These are phyloP conservation scores for Synanceia verrucosa DNA, from an alignment of 2,797 vertebrate genomes.

Conservation along the genomic window DNA sequence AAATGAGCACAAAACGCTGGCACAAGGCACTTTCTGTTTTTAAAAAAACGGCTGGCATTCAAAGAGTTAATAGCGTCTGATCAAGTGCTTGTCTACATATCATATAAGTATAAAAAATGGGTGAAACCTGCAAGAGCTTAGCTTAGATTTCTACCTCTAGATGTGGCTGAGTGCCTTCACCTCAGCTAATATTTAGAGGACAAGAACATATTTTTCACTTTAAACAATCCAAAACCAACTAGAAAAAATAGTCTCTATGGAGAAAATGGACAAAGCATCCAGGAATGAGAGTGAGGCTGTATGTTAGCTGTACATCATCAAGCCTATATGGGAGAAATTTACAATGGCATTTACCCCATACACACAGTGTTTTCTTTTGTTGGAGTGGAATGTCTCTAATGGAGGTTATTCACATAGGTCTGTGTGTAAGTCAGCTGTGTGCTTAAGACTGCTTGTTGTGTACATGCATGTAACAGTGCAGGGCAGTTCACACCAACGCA, in stretches of 20 bases:
- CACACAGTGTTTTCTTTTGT: not conserved
- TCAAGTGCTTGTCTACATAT: not conserved
- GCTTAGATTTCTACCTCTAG: not conserved
- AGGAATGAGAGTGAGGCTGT: not conserved
- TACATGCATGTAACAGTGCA: not conserved
- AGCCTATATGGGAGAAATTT: not conserved
- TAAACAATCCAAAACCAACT: not conserved
- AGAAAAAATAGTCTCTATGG: not conserved
- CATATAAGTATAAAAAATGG: not conserved
- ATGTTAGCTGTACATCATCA: not conserved
- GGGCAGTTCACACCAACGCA: too few species aligned
- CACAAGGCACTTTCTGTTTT: too few species aligned
- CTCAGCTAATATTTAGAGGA: not conserved
- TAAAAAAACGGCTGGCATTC: too few species aligned
- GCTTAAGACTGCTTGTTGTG: not conserved
- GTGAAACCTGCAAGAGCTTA: not conserved
- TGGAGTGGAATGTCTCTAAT: not conserved
- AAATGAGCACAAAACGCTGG: too few species aligned
- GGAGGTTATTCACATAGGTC: not conserved
- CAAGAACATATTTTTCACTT: not conserved
- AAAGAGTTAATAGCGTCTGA: too few species aligned
- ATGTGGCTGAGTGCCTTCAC: not conserved
- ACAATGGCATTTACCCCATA: not conserved
- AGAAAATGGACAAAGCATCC: not conserved
- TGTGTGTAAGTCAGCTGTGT: not conserved